Conservation (phyloP, 2,888 invertebrate genomes). For the Synergus itoensis region DNA sequence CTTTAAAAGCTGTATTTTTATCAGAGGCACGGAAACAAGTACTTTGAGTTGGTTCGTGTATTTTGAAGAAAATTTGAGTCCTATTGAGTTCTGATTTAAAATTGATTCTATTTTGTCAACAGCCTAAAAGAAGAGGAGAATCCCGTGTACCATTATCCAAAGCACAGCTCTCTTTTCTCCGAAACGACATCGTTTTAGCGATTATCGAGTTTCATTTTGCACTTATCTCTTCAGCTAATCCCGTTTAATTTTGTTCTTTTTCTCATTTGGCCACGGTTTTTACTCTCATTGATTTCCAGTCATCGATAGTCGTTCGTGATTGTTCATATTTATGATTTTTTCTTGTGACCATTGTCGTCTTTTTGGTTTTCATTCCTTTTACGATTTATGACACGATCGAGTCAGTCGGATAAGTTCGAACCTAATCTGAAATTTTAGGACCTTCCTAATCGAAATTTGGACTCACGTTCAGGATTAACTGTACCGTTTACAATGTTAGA, state of each 20-base stretch:
- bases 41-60: conserved; percentile 17
- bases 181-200: conserved; percentile 62
- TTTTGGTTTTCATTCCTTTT: conserved; percentile 44
- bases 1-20: conserved; percentile 13
- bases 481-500: conserved; percentile 28
- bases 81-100: conserved; percentile 5
- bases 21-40: conserved; percentile 36
- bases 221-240: conserved; percentile 46
- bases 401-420: conserved; percentile 57
- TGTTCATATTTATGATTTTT: conserved; percentile 29
- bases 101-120: conserved; percentile 79
- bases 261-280: conserved; percentile 44
- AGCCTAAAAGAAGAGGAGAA: conserved; percentile 82
- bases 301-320: conserved; percentile 45
- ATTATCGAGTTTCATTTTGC: conserved; percentile 52
- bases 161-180: conserved; percentile 69
- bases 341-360: conserved; percentile 42
- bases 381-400: conserved; percentile 55
- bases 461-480: conserved; percentile 50
- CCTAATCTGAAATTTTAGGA: conserved; percentile 64
- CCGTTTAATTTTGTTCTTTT: conserved; percentile 48
- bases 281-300: conserved; percentile 30
- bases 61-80: conserved; percentile 7
- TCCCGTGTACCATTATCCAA: conserved; percentile 76
- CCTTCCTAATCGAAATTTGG: conserved; percentile 56